Base-by-base conservation (phyloP, 2,113 vertebrate genomes). In the Nicator chloris region DNA sequence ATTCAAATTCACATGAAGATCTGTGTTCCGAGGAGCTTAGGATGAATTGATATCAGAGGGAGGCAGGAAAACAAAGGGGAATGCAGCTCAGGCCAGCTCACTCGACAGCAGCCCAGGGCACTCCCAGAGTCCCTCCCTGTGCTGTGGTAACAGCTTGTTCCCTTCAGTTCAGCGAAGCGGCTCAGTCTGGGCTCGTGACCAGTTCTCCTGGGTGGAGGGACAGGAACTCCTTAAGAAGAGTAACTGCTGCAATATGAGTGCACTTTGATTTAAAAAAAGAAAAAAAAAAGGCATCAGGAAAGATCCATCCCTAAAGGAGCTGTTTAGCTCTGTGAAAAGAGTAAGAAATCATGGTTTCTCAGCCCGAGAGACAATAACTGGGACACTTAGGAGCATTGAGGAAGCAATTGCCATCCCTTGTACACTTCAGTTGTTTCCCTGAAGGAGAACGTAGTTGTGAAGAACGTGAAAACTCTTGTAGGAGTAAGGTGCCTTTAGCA, bases 81-180 rank as follows among this genome's bases (percentile, higher is more conserved):
- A 49, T 35, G 14, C 4, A 19, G 26, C 24, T 60, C 28, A 14
- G 31, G 39, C 66, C 40, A 64, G 66, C 70, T 90, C n/a, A 40
- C 49, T 78, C 33, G 4, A 16, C 35, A 15, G 59, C 81, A 54
- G 77, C 88, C 72, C 42, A 3, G 50, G 86, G 68, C 93, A 57
- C 77, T 93, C 64, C 68, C 72, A 73, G 86, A 12, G 68, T 94
- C 90, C 81, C 89, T 89, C 91, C 84, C 95, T 92, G 64, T 94
- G 81, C 81, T 72, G 26, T 78, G 75, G 93, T 96, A 82, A 94
- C 88, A 93, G 69, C 82, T 85, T 82, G 92, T 90, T 96, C 88
- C 81, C 82, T 87, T 80, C 83, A n/a, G 69, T 77, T 73, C 75
- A 87, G 70, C 2, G 13, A 35, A 76, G 90, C 17, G 1, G 8